Base-by-base conservation (phyloP, 2,797 vertebrate genomes). In the Acanthurus lineatus region DNA sequence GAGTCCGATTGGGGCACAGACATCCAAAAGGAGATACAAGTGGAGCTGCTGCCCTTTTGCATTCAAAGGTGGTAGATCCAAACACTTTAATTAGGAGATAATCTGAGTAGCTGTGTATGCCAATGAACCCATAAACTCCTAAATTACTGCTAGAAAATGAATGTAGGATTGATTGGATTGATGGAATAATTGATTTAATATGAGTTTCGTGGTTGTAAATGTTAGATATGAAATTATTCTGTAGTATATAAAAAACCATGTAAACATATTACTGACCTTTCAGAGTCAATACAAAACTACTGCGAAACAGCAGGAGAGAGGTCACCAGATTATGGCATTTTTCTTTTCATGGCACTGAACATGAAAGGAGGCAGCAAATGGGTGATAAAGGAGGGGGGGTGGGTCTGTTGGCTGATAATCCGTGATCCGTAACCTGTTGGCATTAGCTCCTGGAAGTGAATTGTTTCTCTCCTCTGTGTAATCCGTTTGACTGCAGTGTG, bases 401-500 rank as follows among this genome's bases (percentile, higher is more conserved):
- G 47, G 56, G 48, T 22, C 51, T 10, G 32, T 28, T 48, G 62
- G 28, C 20, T 67, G 78, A 53, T 84, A 74, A 83, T 78, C 79
- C 69, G 22, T 48, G 51, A 74, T 72, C 19, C 3, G 17, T 57
- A 60, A 49, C 6, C 45, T 59, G 54, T 54, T 79, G 73, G 35
- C 71, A 69, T 71, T 44, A 25, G 65, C 45, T 62, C 22, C 28
- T 20, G 25, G 73, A 78, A 54, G 38, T 63, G 20, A 58, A 82
- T 77, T 64, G 56, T 77, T 74, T 82, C 20, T 35, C 65, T 71
- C 6, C 28, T 14, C 64, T 67, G 65, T 69, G 11, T 84, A 76
- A 86, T 86, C 83, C 59, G 5, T 74, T 53, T 81, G 58, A 66
- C 59, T 62, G 56, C 42, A 17, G 56, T 48, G 56, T 38, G 25